Evolutionary conservation across 2,888 invertebrate genomes (phyloP), one percentile per base, ranked within the genome.

Genomic region (Lysandra bellargus): DNA sequence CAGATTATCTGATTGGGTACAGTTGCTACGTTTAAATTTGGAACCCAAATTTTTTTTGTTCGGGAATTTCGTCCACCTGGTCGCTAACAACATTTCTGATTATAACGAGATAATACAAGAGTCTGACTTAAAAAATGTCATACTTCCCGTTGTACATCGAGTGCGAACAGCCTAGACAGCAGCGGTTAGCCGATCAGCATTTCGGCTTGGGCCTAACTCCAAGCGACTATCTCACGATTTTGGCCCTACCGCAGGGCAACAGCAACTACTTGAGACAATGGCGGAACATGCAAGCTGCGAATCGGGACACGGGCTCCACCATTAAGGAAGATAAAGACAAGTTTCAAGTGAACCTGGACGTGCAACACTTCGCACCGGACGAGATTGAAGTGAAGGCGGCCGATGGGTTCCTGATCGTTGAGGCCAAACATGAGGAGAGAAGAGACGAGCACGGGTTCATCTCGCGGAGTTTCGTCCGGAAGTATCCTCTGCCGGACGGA

Each of bases 281-380:
- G 97, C 97, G 91, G 95, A 97, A 78, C 95, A 95, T 82, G 95
- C 96, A 88, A 79, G 86, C 90, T 0, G 83, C 88, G 0, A 84
- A 84, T 0, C 85, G 87, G 80, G 95, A 95, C 82, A 89, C 92
- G 74, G 94, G 92, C 7, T 95, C 95, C 0, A 93, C 92, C 2
- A 93, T 96, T 33, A 91, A 91, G 64, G 87, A 85, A 57, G 95
- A 95, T 78, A 93, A 95, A 40, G 92, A 95, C 81, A 94, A 89
- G 81, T 97, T 96, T 84, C 96, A 96, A 86, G 96, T 97, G 1
- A 96, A 95, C 85, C 90, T 97, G 84, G 97, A 97, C 86, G 97
- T 97, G 0, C 96, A 96, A 81, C 96, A 97, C 82, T 97, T 97
- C 84, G 91, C 95, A 2, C 97, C 97, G 30, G 64, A 64, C 33